Base-by-base conservation (phyloP, 1,140 invertebrate species). In the Hyles euphorbiae region DNA sequence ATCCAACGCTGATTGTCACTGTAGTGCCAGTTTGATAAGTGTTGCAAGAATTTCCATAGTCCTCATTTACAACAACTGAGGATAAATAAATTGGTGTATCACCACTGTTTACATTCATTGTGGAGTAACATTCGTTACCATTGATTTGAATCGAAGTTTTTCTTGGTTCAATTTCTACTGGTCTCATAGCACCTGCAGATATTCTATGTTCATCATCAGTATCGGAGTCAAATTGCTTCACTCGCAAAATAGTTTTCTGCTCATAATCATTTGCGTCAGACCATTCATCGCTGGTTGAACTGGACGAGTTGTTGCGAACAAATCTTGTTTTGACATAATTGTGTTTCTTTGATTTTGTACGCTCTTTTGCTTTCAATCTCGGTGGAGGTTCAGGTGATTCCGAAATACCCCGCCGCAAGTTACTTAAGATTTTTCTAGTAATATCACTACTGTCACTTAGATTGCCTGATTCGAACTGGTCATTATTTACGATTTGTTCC, bases 121-220 rank as follows among this genome's bases (percentile, higher is more conserved):
- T 92, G 34, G 91, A 91, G 73, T 93, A 93, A 81, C 93, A 93
- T 78, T 93, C 91, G 67, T 94, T 93, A 4, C 93, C 93, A 70
- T 92, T 95, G 58, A 95, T 95, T 78, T 94, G 83, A 64, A 95
- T 95, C 5, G 94, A 95, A 3, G 94, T 95, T 82, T 93, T 93
- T 73, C 91, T 90, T 58, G 92, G 90, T 53, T 75, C 88, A 82
- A 76, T 78, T 67, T 86, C 81, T 22, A 48, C 58, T 44, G 58
- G 59, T 60, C 75, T 77, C 53, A 68, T 72, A 34, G 56, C 34
- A 32, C 70, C 60, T 68, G 75, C 68, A 71, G 63, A 56, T 63
- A 48, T 66, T 75, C 81, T 72, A 55, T 63, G 22, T 60, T 87
- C 81, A 60, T 89, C 70, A 60, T 89, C 70, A 49, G 65, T 69